These are phyloP conservation scores for Drosophila conformis DNA, from an alignment of 2,888 invertebrate genomes.

Conservation along the genomic window DNA sequence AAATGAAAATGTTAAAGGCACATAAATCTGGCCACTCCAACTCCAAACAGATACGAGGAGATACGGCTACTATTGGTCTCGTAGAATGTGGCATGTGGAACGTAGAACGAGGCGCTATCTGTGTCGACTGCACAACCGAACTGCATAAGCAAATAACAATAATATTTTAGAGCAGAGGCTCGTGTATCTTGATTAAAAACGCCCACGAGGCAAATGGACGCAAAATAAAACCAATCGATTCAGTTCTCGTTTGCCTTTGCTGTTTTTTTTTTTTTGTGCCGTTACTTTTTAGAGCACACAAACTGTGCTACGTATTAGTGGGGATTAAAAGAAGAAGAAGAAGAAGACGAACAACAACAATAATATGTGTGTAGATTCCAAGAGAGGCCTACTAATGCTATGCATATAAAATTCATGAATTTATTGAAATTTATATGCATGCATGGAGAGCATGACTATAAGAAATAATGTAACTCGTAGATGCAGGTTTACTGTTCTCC, in stretches of 20 bases:
- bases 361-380: slow-evolving; percentile 3
- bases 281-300: slow-evolving; percentile 51
- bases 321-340: slow-evolving; percentile 48
- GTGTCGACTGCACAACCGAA: slow-evolving; percentile 23
- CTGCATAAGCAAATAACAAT: slow-evolving; percentile 64
- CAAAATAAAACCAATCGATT: slow-evolving; percentile 48
- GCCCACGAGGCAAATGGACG: slow-evolving; percentile 48
- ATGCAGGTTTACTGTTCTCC: slow-evolving; percentile 19
- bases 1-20: slow-evolving; percentile 52
- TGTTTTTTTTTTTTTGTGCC: slow-evolving; percentile 9
- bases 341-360: slow-evolving; percentile 22
- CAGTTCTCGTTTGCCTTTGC: slow-evolving; percentile 6
- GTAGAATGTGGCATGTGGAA: background rate
- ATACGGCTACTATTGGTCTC: slow-evolving; percentile 7
- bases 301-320: slow-evolving; percentile 64
- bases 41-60: slow-evolving; percentile 24
- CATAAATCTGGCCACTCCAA: slow-evolving; percentile 40
- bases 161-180: slow-evolving; percentile 55
- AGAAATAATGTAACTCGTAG: slow-evolving; percentile 38
- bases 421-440: slow-evolving; percentile 74
- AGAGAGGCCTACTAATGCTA: slow-evolving; percentile 45
- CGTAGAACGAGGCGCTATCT: slow-evolving; percentile 21
- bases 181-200: slow-evolving; percentile 67
- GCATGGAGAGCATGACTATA: slow-evolving; percentile 16
- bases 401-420: slow-evolving; percentile 76